Conservation (phyloP, 2,797 vertebrate species). For the Urocyon cinereoargenteus region DNA sequence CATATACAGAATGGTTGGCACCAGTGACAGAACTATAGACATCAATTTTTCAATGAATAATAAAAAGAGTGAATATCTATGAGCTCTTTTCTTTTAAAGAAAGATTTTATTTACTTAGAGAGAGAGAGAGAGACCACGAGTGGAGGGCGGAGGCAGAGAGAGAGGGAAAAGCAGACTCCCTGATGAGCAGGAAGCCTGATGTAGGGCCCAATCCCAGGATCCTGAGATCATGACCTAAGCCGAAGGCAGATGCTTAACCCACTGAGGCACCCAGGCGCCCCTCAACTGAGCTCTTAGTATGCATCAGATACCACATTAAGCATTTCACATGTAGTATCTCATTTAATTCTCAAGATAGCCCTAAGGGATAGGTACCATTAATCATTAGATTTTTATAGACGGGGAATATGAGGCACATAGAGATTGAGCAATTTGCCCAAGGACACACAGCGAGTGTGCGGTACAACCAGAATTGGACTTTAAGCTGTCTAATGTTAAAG, state of each 20-base stretch:
- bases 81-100: too few species aligned
- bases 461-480: background rate
- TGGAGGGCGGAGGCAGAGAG: too few species aligned
- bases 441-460: background rate
- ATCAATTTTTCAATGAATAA: background rate
- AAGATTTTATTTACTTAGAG: too few species aligned
- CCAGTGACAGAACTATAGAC: background rate
- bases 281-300: background rate
- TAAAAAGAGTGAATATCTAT: background rate
- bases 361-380: background rate
- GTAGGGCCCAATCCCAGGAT: too few species aligned
- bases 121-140: too few species aligned
- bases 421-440: background rate
- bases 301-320: background rate
- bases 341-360: background rate
- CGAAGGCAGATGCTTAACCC: too few species aligned
- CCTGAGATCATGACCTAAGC: too few species aligned
- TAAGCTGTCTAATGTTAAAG: background rate
- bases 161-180: too few species aligned
- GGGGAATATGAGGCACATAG: too few species aligned
- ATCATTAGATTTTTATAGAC: background rate
- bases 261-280: too few species aligned
- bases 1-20: background rate
- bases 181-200: too few species aligned
- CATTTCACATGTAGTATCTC: background rate